Evolutionary conservation across 2,113 vertebrate genomes (phyloP).

Genomic region (Polypterus senegalus): DNA sequence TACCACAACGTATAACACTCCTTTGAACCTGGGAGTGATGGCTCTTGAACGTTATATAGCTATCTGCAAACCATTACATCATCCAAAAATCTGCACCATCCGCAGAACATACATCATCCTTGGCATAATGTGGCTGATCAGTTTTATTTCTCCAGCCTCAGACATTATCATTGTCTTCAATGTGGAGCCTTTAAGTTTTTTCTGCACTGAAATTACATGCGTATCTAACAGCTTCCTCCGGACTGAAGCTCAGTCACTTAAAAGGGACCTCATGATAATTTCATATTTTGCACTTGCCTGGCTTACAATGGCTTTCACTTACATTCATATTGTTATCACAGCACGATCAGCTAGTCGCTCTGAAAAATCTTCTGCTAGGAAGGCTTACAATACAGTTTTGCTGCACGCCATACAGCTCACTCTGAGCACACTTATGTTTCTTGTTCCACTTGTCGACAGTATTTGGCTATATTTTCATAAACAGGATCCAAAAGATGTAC

Average conservation of each 20-base stretch:
- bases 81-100: constrained; percentile 34
- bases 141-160: constrained; percentile 1
- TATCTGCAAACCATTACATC: constrained; percentile 31
- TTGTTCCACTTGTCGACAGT: constrained; percentile 13
- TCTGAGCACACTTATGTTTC: constrained; percentile 29
- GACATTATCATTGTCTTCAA: constrained; percentile 24
- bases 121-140: constrained; percentile 29
- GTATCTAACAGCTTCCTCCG: neutral
- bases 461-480: constrained; percentile 9
- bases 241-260: constrained; percentile 16
- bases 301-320: constrained; percentile 30
- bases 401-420: constrained; percentile 34
- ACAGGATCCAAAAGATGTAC: neutral
- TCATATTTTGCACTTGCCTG: constrained; percentile 28
- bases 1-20: no score
- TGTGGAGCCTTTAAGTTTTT: constrained; percentile 11
- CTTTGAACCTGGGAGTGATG: constrained; percentile 37
- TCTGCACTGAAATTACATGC: constrained; percentile 11
- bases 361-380: constrained; percentile 24
- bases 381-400: constrained; percentile 32
- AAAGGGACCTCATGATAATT: constrained; percentile 3
- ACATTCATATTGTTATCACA: constrained; percentile 24
- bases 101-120: constrained; percentile 31
- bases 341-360: constrained; percentile 15
- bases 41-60: constrained; percentile 40